These are phyloP conservation scores for Andrena flavipes DNA, from an alignment of 2,888 invertebrate species.

Conservation along the genomic window DNA sequence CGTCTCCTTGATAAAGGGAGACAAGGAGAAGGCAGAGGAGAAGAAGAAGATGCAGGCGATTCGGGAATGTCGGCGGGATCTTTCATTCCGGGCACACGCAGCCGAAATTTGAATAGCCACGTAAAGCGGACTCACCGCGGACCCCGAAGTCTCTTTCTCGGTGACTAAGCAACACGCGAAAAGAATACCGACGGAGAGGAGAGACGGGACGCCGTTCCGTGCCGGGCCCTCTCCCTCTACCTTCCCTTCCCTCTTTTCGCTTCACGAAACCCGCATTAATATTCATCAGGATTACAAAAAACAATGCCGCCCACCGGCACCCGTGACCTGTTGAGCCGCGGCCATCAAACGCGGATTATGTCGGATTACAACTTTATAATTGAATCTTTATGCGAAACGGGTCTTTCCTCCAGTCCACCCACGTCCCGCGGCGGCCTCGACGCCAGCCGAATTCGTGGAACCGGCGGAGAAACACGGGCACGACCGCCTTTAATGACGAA, in stretches of 20 bases:
- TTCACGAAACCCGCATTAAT: slow-evolving; percentile 78
- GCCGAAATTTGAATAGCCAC: slow-evolving; percentile 81
- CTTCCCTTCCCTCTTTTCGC: slow-evolving; percentile 6
- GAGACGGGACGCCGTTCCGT: slow-evolving; percentile 1
- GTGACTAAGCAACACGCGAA: slow-evolving; percentile 83
- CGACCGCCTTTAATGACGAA: slow-evolving; percentile 40
- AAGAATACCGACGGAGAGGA: slow-evolving; percentile 79
- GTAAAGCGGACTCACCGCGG: slow-evolving; percentile 78
- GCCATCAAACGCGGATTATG: slow-evolving; percentile 80
- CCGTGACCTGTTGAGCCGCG: slow-evolving; percentile 80
- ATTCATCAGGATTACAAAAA: slow-evolving; percentile 83
- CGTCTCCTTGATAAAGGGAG: neutral
- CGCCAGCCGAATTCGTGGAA: slow-evolving; percentile 55
- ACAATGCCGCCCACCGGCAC: slow-evolving; percentile 78
- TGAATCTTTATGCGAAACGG: slow-evolving; percentile 77
- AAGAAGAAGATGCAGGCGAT: slow-evolving; percentile 41
- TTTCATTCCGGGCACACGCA: slow-evolving; percentile 81
- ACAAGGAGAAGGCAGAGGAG: slow-evolving; percentile 3
- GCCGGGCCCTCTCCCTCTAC: neutral
- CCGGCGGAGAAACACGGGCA: slow-evolving; percentile 39
- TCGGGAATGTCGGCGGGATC: slow-evolving; percentile 62
- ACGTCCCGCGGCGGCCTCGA: slow-evolving; percentile 41
- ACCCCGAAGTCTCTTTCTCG: slow-evolving; percentile 60
- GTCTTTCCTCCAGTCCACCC: slow-evolving; percentile 68
- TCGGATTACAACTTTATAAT: slow-evolving; percentile 81